Percentiles rank a stretch among this genome's conserved stretches.
Evolutionary conservation across 2,797 vertebrate genomes (phyloP).

Genomic region (Cephalopachus bancanus): DNA sequence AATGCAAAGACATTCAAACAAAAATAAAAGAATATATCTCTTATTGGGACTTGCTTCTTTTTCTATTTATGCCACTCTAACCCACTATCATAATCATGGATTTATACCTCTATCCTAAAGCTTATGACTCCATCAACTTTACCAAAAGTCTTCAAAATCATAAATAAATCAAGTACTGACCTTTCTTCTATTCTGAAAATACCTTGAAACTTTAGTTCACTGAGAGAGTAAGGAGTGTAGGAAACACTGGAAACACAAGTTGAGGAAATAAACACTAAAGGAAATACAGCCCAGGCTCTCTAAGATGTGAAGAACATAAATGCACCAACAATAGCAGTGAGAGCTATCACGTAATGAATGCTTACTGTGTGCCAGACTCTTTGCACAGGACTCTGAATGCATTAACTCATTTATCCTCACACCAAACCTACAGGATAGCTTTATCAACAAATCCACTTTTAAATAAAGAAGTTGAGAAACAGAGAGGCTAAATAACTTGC

Average conservation of each 20-base stretch:
- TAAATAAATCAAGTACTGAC: background rate
- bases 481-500: background rate
- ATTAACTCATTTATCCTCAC: background rate
- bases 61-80: background rate
- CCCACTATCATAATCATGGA: background rate
- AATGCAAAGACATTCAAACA: background rate
- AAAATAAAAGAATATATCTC: background rate
- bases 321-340: background rate
- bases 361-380: background rate
- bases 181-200: constrained; percentile 3
- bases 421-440: background rate
- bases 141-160: background rate
- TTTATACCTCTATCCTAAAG: background rate
- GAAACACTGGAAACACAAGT: background rate
- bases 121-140: background rate
- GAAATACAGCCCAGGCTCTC: background rate
- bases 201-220: background rate
- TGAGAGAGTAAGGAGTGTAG: background rate
- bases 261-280: background rate
- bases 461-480: background rate
- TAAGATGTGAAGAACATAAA: background rate
- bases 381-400: background rate
- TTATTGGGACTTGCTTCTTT: background rate
- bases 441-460: background rate
- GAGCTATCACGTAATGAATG: background rate